A percentile compares a stretch with the other conserved stretches of the same genome.
These are phyloP conservation scores for Galaxea fascicularis DNA, from an alignment of 92 coral and sea anemone genomes.

Conservation along the genomic window DNA sequence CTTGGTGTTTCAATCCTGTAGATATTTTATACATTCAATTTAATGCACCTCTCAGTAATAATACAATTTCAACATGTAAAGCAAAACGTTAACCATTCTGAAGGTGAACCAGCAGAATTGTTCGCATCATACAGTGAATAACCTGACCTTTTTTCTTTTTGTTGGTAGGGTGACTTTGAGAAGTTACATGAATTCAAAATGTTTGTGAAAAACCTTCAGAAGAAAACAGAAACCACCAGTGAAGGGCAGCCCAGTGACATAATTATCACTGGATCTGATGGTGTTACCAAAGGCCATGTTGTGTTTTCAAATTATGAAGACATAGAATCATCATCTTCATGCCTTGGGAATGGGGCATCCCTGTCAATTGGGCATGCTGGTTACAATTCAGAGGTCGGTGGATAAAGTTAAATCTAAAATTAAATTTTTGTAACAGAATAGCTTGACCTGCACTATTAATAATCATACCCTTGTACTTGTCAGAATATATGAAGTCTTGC, in stretches of 20 bases:
- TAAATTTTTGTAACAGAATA: neutral
- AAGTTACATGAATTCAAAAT: slow-evolving; percentile 15
- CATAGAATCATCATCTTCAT: slow-evolving; percentile 13
- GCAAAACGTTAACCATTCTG: slow-evolving; percentile 1
- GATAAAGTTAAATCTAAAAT: no score
- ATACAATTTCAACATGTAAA: neutral
- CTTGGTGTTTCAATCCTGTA: neutral
- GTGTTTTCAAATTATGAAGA: slow-evolving; percentile 11
- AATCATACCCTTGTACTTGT: slow-evolving; percentile 14
- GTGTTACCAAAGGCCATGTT: slow-evolving; percentile 9
- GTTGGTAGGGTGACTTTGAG: slow-evolving; percentile 19
- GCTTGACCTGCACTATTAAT: neutral
- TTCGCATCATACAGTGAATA: no score
- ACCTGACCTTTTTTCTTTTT: no score
- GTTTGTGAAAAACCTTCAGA: slow-evolving; percentile 15
- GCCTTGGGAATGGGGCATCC: slow-evolving; percentile 27
- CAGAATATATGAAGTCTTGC: slow-evolving; percentile 2
- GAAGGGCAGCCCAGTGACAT: no score
- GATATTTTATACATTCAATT: no score
- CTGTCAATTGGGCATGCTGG: slow-evolving; percentile 25
- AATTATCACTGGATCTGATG: no score
- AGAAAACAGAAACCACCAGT: no score
- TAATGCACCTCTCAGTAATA: no score
- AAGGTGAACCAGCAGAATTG: neutral
- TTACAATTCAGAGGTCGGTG: slow-evolving; percentile 27